phyloP scores from a whole-genome alignment of 2,113 vertebrate genomes.

The Tringa solitaria region DNA sequence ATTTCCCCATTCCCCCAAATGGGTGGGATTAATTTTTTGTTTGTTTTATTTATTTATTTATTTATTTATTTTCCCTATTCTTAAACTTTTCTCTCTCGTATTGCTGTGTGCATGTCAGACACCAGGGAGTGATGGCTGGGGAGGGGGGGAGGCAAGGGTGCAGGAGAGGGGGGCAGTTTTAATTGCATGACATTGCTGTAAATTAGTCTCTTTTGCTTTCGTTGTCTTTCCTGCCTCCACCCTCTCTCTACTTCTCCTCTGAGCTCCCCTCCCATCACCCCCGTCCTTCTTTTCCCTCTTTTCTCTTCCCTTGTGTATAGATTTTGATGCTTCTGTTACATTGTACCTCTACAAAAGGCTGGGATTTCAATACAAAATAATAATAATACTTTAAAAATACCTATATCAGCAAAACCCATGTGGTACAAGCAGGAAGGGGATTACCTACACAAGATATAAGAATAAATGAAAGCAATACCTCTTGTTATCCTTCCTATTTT shows the following conservation, averaged over 20 bases:
- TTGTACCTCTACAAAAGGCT: slow-evolving; percentile 81
- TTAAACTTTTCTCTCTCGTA: slow-evolving; percentile 87
- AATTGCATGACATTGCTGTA: slow-evolving; percentile 76
- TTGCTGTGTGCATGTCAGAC: slow-evolving; percentile 92
- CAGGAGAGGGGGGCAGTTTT: slow-evolving; percentile 66
- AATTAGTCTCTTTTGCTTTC: slow-evolving; percentile 69
- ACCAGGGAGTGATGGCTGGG: slow-evolving; percentile 67
- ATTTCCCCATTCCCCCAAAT: slow-evolving; percentile 76
- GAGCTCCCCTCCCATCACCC: slow-evolving; percentile 67
- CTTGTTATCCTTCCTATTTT: slow-evolving; percentile 86
- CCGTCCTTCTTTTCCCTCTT: slow-evolving; percentile 63
- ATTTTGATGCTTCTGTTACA: slow-evolving; percentile 85
- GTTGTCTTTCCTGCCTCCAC: slow-evolving; percentile 60
- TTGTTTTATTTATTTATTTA: slow-evolving; percentile 42
- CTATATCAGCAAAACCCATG: slow-evolving; percentile 70
- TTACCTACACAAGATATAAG: slow-evolving; percentile 75
- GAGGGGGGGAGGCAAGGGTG: slow-evolving; percentile 62
- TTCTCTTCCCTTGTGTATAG: slow-evolving; percentile 78
- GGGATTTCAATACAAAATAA: slow-evolving; percentile 69
- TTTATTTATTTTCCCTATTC: slow-evolving; percentile 76
- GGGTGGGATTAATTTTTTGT: slow-evolving; percentile 53
- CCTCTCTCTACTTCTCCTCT: slow-evolving; percentile 63
- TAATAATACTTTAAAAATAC: slow-evolving; percentile 71
- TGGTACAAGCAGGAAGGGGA: slow-evolving; percentile 78
- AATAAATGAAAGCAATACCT: slow-evolving; percentile 93